Evolutionary conservation across 2,113 vertebrate genomes (phyloP), one percentile per base, ranked within the genome.

Genomic region (Tautogolabrus adspersus): DNA sequence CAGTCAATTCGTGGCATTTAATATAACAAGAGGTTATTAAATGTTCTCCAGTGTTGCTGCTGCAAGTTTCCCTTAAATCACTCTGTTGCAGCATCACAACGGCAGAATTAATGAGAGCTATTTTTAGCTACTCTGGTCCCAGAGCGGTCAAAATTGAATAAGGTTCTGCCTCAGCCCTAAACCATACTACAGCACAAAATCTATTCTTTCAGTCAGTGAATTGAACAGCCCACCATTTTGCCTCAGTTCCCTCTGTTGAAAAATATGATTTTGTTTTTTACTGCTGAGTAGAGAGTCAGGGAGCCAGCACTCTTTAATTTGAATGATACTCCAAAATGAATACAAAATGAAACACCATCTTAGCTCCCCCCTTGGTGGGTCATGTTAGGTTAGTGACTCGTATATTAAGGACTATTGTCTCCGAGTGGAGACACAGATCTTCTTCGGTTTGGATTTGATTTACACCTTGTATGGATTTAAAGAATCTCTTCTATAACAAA

Each of bases 101-200:
- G 77, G 92, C 88, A 89, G 88, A 92, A 87, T 91, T 91, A 92
- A 91, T 89, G 82, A 89, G 85, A 67, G 57, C 82, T 93, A 92
- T 93, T 90, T 91, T 92, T 90, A 91, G 85, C 81, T 19, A 0
- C 69, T 77, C 64, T 73, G 37, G 66, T 87, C 88, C 86, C 88
- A 80, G 74, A 89, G 87, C 44, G 71, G 85, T 87, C 89, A 86
- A 60, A 91, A 90, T 90, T 91, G 87, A 92, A 84, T 87, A 90
- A 74, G 85, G 66, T 77, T 89, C 76, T 85, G 90, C 85, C 73
- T 88, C 79, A 54, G 67, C 70, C 79, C 55, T 65, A 77, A 88
- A 84, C 83, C 80, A 70, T 49, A 83, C 77, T 77, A 80, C 81
- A 87, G 82, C 83, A 87, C 42, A 83, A 85, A 86, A 86, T 83